Evolutionary conservation across 2,888 invertebrate genomes (phyloP), one percentile per base, ranked within the genome.

Genomic region (Candidula unifasciata): DNA sequence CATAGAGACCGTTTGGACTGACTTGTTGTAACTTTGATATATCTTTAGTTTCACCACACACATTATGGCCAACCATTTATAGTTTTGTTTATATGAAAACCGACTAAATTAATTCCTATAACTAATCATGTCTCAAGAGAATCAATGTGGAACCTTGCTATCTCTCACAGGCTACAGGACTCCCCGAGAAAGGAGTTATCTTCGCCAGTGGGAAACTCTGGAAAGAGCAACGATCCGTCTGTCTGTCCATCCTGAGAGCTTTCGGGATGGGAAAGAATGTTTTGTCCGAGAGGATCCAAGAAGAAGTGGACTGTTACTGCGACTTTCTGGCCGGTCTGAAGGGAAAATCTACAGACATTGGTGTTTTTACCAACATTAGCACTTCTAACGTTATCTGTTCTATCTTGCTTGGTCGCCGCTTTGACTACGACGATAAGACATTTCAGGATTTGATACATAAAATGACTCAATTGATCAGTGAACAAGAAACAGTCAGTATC

Each of bases 341-440:
- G 24, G 66, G 66, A 13, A 66, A n/a, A 2, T 30, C 66, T 5
- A 66, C 66, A 13, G 27, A 66, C 24, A 66, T 66, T 16, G 27
- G 66, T 27, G 66, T 66, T 27, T 10, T 27, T 10, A 66, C 66
- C 2, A 66, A 66, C 27, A 66, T 66, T 27, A 66, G 66, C 27
- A 66, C 66, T 13, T 66, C 66, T 5, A 66, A 66, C 27, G 66
- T 66, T 3, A 66, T 66, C 27, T 66, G 66, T 27, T 66, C 66
- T 10, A n/a, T 80, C 27, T 24, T 80, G 13, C 33, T 80, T 52
- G 80, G 69, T 18, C 27, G 57, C 6, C 44, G 80, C 24, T 80
- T 71, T 33, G 18, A 69, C 3, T 71, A 69, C 33, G 71, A 80
- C 24, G 80, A 80, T 16, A 5, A 18, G 10, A n/a, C 21, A 2